Percentiles rank a stretch among this genome's conserved stretches.
Evolutionary conservation across 2,888 invertebrate species (phyloP).

Genomic region (Stenchaetothrips biformis): DNA sequence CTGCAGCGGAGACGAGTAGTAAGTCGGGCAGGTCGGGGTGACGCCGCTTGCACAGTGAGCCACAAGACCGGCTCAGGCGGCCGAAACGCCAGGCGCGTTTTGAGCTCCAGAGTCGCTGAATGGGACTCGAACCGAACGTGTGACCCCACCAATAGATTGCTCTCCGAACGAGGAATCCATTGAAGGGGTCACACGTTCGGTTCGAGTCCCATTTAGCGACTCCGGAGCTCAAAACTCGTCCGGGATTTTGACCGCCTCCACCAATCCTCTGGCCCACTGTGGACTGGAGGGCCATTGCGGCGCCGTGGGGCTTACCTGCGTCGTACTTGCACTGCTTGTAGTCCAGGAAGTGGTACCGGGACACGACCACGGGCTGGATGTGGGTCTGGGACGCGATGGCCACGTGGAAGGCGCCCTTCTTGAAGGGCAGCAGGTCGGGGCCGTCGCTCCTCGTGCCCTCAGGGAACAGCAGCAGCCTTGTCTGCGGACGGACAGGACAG

Average conservation of each 20-base stretch:
- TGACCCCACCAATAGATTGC: no score
- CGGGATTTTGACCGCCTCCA: no score
- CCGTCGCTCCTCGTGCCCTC: slow-evolving; percentile 53
- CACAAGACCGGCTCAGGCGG: no score
- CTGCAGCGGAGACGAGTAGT: slow-evolving; percentile 33
- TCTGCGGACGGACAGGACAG: slow-evolving; percentile 35
- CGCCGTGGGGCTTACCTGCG: slow-evolving; percentile 34
- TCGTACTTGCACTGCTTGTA: slow-evolving; percentile 37
- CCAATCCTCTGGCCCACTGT: no score
- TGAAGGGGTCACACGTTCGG: no score
- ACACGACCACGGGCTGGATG: slow-evolving; percentile 52
- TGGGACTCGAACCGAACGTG: no score
- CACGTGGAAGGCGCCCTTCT: slow-evolving; percentile 58
- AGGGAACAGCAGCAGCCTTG: slow-evolving; percentile 51
- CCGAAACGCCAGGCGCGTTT: no score
- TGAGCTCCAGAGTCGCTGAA: no score
- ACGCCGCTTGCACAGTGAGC: neutral
- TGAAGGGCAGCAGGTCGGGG: slow-evolving; percentile 53
- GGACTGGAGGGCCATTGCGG: neutral
- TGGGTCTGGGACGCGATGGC: slow-evolving; percentile 52
- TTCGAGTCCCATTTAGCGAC: no score
- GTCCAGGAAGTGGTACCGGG: slow-evolving; percentile 46
- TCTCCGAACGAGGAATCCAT: no score
- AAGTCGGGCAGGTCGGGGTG: neutral
- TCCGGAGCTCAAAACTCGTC: no score